A percentile compares a stretch with the other conserved stretches of the same genome.
These are phyloP conservation scores for Pteronura brasiliensis DNA, from an alignment of 2,113 vertebrate species.

Conservation along the genomic window DNA sequence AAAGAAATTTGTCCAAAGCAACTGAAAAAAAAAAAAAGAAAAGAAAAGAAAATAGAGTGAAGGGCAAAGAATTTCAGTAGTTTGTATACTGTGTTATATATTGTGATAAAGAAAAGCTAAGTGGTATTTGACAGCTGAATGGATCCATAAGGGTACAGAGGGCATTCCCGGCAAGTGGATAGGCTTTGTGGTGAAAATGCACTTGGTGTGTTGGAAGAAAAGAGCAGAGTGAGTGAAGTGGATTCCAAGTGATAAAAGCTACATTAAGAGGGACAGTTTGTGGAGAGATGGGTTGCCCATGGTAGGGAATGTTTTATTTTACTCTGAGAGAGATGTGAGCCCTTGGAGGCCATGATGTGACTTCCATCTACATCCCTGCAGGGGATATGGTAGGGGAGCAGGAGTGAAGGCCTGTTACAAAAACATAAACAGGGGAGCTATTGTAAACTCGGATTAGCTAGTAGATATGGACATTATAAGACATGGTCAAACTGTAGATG, in stretches of 20 bases:
- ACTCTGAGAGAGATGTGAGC: neutral
- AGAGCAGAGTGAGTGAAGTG: neutral
- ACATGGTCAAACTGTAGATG: neutral
- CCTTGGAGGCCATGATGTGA: too few species aligned
- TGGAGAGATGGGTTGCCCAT: neutral
- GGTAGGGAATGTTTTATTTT: neutral
- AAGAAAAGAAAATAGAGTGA: neutral
- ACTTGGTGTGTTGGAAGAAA: neutral
- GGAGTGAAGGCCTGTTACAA: neutral
- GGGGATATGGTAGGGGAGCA: neutral
- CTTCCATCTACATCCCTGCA: neutral
- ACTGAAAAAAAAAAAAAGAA: neutral
- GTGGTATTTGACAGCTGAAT: neutral
- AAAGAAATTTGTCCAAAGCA: neutral
- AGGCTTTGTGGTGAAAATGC: neutral
- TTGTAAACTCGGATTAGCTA: neutral
- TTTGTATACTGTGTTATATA: neutral
- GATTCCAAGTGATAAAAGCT: neutral
- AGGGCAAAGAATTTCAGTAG: neutral
- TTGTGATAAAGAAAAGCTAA: neutral
- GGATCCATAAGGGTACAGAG: too few species aligned
- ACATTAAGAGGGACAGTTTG: neutral
- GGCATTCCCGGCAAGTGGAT: too few species aligned
- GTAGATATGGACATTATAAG: neutral
- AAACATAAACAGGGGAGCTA: too few species aligned